These are phyloP conservation scores for Drosophila tsacasi DNA, from an alignment of 1,140 invertebrate genomes.

Conservation along the genomic window DNA sequence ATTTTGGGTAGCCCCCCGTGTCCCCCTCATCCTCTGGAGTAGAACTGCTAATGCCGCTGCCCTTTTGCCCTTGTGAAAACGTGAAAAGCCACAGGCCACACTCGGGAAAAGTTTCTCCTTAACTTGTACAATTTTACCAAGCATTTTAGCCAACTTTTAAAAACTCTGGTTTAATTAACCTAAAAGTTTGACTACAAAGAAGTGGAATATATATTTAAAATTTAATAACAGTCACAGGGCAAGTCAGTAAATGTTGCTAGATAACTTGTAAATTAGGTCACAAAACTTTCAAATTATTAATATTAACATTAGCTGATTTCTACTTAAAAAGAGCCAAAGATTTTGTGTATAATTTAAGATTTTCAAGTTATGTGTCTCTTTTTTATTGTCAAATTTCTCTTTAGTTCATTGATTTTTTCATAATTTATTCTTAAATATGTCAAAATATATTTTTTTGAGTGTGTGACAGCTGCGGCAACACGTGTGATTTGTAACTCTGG, in stretches of 20 bases:
- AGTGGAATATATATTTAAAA: neutral
- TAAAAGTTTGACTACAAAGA: slow-evolving; percentile 7
- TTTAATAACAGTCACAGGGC: neutral
- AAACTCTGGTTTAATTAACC: slow-evolving; percentile 31
- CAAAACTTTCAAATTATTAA: neutral
- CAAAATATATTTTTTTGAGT: neutral
- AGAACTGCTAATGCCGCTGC: slow-evolving; percentile 20
- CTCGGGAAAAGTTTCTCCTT: slow-evolving; percentile 16
- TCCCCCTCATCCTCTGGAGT: slow-evolving; percentile 1
- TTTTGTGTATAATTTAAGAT: neutral
- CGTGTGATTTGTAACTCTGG: neutral
- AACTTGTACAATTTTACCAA: neutral
- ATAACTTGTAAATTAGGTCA: neutral
- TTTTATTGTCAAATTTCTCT: too few species aligned
- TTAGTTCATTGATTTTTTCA: too few species aligned
- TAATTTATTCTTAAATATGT: neutral
- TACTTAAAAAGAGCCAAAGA: too few species aligned
- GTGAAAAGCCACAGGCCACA: slow-evolving; percentile 32
- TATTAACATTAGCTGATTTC: neutral
- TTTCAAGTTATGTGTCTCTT: too few species aligned
- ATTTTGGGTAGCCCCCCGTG: slow-evolving; percentile 14
- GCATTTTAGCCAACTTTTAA: slow-evolving; percentile 9
- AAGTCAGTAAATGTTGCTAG: neutral
- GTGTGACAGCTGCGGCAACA: slow-evolving; percentile 14
- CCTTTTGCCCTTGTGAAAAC: slow-evolving; percentile 45